These are phyloP conservation scores for Podarcis siculus DNA, from an alignment of 2,797 vertebrate genomes.

Conservation along the genomic window DNA sequence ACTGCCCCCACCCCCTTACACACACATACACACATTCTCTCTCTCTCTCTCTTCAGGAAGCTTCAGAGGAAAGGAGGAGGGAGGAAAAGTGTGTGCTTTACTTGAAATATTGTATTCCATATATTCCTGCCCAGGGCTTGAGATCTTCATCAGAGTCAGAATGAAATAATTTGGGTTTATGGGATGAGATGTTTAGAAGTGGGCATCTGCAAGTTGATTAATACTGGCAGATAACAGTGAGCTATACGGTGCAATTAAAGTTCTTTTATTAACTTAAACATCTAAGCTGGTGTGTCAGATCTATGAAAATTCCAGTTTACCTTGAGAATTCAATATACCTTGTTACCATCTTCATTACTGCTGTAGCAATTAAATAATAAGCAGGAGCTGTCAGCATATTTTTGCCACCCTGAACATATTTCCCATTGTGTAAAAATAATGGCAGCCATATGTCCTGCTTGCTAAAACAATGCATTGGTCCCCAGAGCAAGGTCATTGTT, in stretches of 20 bases:
- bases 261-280: not conserved
- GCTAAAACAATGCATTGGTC: not conserved
- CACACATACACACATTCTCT: no score
- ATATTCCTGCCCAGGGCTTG: no score
- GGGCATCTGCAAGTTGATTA: not conserved
- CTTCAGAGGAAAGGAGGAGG: no score
- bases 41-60: no score
- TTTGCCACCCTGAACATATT: conserved; percentile 18
- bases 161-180: not conserved
- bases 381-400: not conserved
- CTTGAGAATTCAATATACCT: conserved; percentile 12
- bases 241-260: not conserved
- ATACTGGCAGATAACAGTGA: not conserved
- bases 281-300: not conserved
- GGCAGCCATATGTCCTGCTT: not conserved
- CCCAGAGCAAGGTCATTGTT: conserved; percentile 14
- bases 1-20: no score
- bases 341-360: not conserved
- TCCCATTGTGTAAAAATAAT: not conserved
- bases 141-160: not conserved
- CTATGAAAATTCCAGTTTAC: not conserved
- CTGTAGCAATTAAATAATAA: not conserved
- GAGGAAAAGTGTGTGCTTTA: no score
- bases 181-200: not conserved
- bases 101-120: no score